Base-by-base conservation (phyloP, 2,797 vertebrate species). In the Heteromormyrus szaboi region DNA sequence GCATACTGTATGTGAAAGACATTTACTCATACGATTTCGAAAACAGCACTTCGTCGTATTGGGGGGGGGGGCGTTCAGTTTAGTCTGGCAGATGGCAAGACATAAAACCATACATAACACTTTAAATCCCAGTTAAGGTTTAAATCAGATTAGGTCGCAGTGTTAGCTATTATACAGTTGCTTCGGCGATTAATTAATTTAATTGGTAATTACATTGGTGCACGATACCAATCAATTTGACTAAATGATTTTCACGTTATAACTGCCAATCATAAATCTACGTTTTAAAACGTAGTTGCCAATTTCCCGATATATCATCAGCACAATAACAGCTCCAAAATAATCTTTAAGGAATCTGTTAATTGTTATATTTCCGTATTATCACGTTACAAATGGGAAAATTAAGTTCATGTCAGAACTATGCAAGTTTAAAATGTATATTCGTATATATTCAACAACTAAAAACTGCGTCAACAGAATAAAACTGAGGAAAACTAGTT, bases 11-110 rank as follows among this genome's bases (percentile, higher is more conserved):
- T 6, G 46, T 22, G 48, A 85, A 51, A 85, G 17, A 79, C 33
- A 76, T 46, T 41, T 76, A 22, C 76, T 46, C 76, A 44, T 46
- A 79, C 6, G 41, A 19, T 81, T 46, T 81, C 76, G 41, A 81
- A 81, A 85, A 51, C 44, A 85, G 7, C n/a, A 9, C 44, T 22
- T 50, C 4, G 3, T 5, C 44, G n/a, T 17, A 17, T 19, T n/a
- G 37, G 85, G 81, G n/a, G 54, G 25, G 25, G 25, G 22, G 51
- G 0, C 3, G 76, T 88, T 59, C 76, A 54, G 41, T 88, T 59
- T 46, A 46, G 83, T 88, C 44, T 89, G 90, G 92, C 94, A 96
- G 94, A 95, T 94, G 94, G 93, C 84, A 37, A 90, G 90, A 92
- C 92, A 5, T 6, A 89, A 90, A 88, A 84, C 53, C 44, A 22